Conservation (phyloP, 1,140 invertebrate genomes). For the Brachionus manjavacas region DNA sequence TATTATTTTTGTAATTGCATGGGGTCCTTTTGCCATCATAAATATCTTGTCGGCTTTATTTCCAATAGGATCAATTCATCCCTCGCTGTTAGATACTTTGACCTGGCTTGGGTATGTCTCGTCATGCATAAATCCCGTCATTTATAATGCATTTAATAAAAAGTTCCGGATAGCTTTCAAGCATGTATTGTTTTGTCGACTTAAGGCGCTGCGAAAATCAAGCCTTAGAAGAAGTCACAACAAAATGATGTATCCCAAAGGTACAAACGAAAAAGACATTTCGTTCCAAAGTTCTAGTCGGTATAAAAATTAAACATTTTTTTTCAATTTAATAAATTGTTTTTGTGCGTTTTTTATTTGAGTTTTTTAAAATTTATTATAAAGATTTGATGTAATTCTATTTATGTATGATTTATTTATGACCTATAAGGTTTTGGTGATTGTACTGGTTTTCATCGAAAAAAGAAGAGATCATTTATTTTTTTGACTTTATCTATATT, state of each 20-base stretch:
- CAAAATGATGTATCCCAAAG: background rate
- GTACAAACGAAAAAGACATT: background rate
- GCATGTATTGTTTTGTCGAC: background rate
- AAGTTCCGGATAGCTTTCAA: conserved; percentile 20
- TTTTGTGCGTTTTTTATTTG: background rate
- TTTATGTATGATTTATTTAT: no score
- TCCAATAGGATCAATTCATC: background rate
- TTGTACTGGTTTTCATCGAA: no score
- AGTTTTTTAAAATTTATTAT: background rate
- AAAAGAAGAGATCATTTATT: no score
- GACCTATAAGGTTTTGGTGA: no score
- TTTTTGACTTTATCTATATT: no score
- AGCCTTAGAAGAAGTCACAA: background rate
- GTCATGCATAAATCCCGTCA: conserved; percentile 13
- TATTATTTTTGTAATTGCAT: conserved; percentile 40
- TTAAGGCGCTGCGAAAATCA: background rate
- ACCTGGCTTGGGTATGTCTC: conserved; percentile 38
- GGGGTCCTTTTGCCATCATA: conserved; percentile 20
- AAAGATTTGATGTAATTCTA: background rate
- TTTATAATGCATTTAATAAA: conserved; percentile 40
- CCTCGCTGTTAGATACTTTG: background rate
- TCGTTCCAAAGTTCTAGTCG: background rate
- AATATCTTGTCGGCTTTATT: conserved; percentile 4
- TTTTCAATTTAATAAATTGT: background rate
- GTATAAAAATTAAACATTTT: background rate